Evolutionary conservation across 1,140 invertebrate species (phyloP), one percentile per base, ranked within the genome.

Genomic region (Daktulosphaira vitifoliae): DNA sequence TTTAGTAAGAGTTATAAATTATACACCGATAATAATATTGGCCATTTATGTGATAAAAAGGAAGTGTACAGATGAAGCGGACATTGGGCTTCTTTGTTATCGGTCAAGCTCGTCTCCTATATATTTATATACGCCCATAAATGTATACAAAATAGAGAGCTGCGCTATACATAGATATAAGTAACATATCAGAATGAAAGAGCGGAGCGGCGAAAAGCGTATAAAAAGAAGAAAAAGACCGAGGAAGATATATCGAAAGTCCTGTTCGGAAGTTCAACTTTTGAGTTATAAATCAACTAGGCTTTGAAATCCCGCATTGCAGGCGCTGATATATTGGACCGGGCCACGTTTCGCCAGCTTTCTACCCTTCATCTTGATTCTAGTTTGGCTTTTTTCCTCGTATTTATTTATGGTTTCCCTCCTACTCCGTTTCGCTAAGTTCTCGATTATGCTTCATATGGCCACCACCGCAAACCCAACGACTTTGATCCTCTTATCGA

Each of bases 231-330:
- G 16, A 26, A 33, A 51, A 51, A 46, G 46, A 25, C 39, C n/a
- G 9, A 25, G 23, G 25, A 48, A 62, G 56, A 62, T 62, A 62
- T 62, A 62, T 62, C 56, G 56, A 62, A 48, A 62, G 42, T 62
- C 56, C 56, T 62, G 56, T 62, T 62, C 23, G 56, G 23, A 62
- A 62, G 56, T 62, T 62, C 56, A 62, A 62, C 56, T 62, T 62
- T 62, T 62, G 56, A 23, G 56, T n/a, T 48, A 62, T 62, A 62
- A 62, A 62, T 62, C 56, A 62, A 62, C 56, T 48, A 48, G 56
- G 56, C 56, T 62, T 62, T 62, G 56, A 62, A 62, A 62, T 62
- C 56, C 56, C 56, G 56, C 56, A 62, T 62, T 62, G 56, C 56
- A 48, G 56, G 56, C 56, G 56, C 56, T 62, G 56, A 62, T 62